A percentile compares a stretch with the other conserved stretches of the same genome.
Conservation (phyloP, 1,140 invertebrate genomes). For the Microplitis mediator region DNA sequence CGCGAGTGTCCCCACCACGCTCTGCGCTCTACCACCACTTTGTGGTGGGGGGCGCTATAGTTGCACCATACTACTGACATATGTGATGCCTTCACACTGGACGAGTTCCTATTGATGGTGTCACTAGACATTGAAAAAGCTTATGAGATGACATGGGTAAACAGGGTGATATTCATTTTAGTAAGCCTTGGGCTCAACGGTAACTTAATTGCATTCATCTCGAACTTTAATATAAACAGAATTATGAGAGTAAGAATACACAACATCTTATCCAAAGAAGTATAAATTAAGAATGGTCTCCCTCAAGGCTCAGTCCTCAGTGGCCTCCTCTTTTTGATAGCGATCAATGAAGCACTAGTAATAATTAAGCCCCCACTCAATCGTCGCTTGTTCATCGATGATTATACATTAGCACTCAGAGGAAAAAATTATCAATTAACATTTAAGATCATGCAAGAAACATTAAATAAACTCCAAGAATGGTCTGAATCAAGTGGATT, state of each 20-base stretch:
- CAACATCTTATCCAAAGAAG: neutral
- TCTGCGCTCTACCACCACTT: too few species aligned
- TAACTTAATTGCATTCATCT: neutral
- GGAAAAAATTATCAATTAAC: too few species aligned
- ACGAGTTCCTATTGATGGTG: conserved; percentile 34
- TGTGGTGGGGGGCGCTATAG: too few species aligned
- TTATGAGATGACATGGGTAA: conserved; percentile 37
- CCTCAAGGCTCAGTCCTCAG: conserved; percentile 23
- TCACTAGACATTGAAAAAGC: conserved; percentile 45
- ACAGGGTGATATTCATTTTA: neutral
- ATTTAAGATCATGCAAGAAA: too few species aligned
- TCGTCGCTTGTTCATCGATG: conserved; percentile 6
- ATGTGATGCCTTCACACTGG: conserved; percentile 35
- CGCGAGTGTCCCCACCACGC: too few species aligned
- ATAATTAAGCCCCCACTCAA: neutral
- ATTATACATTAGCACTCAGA: neutral
- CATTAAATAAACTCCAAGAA: too few species aligned
- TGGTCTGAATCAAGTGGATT: too few species aligned
- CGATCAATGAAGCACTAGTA: conserved; percentile 13
- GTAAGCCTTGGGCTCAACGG: neutral
- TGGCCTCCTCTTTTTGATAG: conserved; percentile 15
- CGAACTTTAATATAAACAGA: neutral
- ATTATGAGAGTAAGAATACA: neutral
- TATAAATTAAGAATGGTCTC: conserved; percentile 5
- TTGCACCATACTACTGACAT: too few species aligned